Base-by-base conservation (phyloP, 2,888 invertebrate genomes). In the Elysia crispata region DNA sequence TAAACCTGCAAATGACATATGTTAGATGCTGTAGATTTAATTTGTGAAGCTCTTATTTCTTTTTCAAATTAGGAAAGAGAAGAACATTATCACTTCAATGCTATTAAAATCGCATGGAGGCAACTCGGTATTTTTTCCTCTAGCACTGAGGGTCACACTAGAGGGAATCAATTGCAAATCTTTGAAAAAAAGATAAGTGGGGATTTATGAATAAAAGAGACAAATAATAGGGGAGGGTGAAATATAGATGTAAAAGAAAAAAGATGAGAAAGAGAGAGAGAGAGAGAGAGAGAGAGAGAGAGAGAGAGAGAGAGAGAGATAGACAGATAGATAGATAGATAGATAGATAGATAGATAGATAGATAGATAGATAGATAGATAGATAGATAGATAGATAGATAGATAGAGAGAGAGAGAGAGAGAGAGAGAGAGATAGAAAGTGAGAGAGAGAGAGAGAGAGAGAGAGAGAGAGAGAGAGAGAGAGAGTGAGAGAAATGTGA, bases 361-460 rank as follows among this genome's bases (percentile, higher is more conserved):
- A 66, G 6, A 66, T 30, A 66, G 30, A 54, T 31, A 62, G 33
- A 41, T 41, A 69, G n/a, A 69, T 77, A 69, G 18, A 54, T 41
- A 69, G 23, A 54, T 28, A 77, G 23, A 54, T 30, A 77, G 25
- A 64, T 20, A 64, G 23, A 30, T 50, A 74, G 23, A 57, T 50
- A 54, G 41, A 20, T 28, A 30, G 18, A 20, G 1, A 31, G 13
- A 28, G 1, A 23, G 25, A 50, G 31, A 66, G 11, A 66, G 31
- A 66, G 11, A 67, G n/a, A 66, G 1, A 76, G 31, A 67, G 20
- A 67, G 54, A 57, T n/a, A 54, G 77, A 41, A 41, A 57, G 72
- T 6, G 76, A 75, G 33, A 69, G 41, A 72, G 30, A 54, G 72
- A 78, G 23, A 72, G 72, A 77, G 60, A 70, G 41, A 66, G 50